Evolutionary conservation across 2,797 vertebrate genomes (phyloP).

Genomic region (Morus bassanus): DNA sequence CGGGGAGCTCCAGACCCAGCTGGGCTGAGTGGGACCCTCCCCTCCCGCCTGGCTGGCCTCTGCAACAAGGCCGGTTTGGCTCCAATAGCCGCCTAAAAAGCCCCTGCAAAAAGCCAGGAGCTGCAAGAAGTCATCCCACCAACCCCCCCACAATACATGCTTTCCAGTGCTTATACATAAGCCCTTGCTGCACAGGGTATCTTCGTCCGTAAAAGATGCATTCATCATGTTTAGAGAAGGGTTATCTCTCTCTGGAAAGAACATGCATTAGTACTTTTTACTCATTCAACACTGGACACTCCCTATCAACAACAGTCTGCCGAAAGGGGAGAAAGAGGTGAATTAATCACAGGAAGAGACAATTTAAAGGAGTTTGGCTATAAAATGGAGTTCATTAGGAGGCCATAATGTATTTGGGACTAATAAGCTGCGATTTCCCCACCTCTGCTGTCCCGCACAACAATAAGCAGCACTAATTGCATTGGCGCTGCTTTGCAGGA

Average conservation of each 20-base stretch:
- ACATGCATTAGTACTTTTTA: constrained; percentile 89
- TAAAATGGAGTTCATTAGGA: constrained; percentile 85
- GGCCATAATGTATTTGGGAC: constrained; percentile 79
- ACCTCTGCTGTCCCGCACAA: constrained; percentile 11
- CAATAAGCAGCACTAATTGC: constrained; percentile 34
- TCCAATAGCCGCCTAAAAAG: neutral
- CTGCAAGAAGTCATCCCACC: neutral
- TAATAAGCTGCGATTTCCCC: constrained; percentile 51
- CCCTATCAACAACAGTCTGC: constrained; percentile 88
- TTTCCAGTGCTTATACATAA: constrained; percentile 21
- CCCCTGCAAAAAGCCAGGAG: neutral
- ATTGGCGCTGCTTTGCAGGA: neutral
- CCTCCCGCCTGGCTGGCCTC: neutral
- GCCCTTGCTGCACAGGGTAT: constrained; percentile 36
- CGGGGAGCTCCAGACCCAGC: neutral
- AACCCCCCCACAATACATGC: neutral
- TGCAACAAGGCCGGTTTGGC: neutral
- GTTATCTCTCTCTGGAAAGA: constrained; percentile 83
- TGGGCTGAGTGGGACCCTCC: rapidly evolving
- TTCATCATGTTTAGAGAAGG: constrained; percentile 83
- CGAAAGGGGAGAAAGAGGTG: constrained; percentile 71
- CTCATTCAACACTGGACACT: constrained; percentile 86
- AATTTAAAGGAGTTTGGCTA: constrained; percentile 78
- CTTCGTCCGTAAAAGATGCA: constrained; percentile 64
- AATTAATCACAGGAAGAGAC: constrained; percentile 88